Conservation (phyloP, 2,797 vertebrate species). For the Aeoliscus strigatus region DNA sequence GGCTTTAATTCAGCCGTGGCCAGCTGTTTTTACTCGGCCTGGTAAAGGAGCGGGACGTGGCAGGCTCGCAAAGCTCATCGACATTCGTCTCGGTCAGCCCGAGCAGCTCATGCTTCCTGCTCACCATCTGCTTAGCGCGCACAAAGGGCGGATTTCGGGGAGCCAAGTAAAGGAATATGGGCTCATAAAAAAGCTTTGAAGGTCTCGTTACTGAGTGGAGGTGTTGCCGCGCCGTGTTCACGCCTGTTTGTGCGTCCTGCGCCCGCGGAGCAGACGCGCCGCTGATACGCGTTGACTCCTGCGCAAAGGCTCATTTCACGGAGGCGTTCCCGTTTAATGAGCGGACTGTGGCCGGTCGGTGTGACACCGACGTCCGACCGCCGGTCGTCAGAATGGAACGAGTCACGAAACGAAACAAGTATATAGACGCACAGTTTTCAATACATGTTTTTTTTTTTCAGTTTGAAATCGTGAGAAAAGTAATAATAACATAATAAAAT, state of each 20-base stretch:
- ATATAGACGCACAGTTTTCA: no score
- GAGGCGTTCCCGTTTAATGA: constrained; percentile 68
- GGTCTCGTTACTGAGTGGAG: constrained; percentile 72
- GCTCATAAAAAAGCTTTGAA: constrained; percentile 78
- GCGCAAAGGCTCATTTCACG: constrained; percentile 67
- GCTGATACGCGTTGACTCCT: constrained; percentile 38
- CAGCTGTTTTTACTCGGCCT: constrained; percentile 93
- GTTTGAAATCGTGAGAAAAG: no score
- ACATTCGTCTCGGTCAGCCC: constrained; percentile 97
- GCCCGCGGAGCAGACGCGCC: constrained; percentile 35
- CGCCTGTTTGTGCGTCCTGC: constrained; percentile 30
- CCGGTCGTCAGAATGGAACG: constrained; percentile 5
- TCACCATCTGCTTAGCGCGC: constrained; percentile 96
- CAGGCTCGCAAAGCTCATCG: constrained; percentile 95
- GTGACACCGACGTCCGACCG: constrained; percentile 37
- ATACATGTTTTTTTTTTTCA: no score
- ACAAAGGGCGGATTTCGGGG: constrained; percentile 94
- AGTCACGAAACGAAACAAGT: no score
- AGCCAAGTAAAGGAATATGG: constrained; percentile 65
- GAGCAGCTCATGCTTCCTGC: constrained; percentile 94
- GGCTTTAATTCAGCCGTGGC: constrained; percentile 86
- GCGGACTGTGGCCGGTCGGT: constrained; percentile 46
- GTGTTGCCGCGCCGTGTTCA: constrained; percentile 41
- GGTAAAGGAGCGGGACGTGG: constrained; percentile 91
- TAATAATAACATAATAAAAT: no score